Conservation (phyloP, 1,140 invertebrate genomes). For the Galleria mellonella region DNA sequence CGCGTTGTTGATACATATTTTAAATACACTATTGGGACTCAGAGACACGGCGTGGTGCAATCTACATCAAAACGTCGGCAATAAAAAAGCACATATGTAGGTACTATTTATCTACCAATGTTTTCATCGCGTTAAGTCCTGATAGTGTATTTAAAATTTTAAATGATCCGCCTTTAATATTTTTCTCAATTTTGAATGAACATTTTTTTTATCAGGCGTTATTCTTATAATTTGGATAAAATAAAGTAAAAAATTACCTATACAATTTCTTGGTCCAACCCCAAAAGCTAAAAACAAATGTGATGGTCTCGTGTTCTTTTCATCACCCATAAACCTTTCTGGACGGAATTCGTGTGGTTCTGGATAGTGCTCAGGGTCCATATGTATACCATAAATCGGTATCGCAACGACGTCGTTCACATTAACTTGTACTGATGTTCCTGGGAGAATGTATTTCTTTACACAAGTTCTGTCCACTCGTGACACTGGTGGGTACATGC, state of each 20-base stretch:
- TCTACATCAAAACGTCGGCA: no score
- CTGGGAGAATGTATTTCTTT: conserved; percentile 69
- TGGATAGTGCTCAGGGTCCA: conserved; percentile 75
- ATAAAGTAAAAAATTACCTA: conserved; percentile 76
- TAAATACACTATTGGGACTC: no score
- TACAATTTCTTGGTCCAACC: conserved; percentile 82
- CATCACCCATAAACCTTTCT: conserved; percentile 75
- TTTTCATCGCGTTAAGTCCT: no score
- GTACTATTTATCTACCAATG: no score
- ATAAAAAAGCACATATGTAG: no score
- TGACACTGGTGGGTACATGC: conserved; percentile 75
- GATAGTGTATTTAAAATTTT: no score
- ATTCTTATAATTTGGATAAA: no score
- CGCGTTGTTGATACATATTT: no score
- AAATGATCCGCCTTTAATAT: no score
- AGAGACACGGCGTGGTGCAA: no score
- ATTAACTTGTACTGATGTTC: conserved; percentile 56
- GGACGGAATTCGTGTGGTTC: conserved; percentile 76
- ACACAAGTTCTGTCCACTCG: conserved; percentile 68
- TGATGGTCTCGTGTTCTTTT: conserved; percentile 59
- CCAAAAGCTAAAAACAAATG: conserved; percentile 82
- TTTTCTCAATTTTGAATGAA: no score
- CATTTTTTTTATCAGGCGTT: no score
- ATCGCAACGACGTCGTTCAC: conserved; percentile 62
- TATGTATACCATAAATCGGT: conserved; percentile 74